Evolutionary conservation across 2,113 vertebrate genomes (phyloP).

Genomic region (Eulemur rufifrons): DNA sequence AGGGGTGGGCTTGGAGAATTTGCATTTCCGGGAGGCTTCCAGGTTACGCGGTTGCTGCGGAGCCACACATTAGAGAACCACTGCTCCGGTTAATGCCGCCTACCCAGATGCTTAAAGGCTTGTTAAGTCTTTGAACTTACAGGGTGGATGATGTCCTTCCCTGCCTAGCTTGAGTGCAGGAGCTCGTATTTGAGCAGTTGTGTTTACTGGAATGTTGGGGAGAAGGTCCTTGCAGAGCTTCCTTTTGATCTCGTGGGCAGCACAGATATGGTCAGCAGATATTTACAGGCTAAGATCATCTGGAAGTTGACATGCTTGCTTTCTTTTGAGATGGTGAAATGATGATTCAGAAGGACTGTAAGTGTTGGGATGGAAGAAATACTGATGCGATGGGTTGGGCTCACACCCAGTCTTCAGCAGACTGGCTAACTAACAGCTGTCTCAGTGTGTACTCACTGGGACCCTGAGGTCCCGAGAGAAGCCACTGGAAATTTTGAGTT

Average conservation of each 20-base stretch:
- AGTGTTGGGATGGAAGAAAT: not conserved
- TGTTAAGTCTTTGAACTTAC: not conserved
- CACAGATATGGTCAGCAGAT: not conserved
- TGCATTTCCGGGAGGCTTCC: not conserved
- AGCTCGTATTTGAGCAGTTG: fast-evolving
- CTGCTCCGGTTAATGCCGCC: too few relatives aligned
- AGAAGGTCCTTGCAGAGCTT: not conserved
- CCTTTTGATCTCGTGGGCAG: not conserved
- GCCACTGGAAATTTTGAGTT: not conserved
- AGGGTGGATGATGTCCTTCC: not conserved
- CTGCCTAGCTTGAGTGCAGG: not conserved
- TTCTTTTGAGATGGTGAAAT: not conserved
- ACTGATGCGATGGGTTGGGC: not conserved
- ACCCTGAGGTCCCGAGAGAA: not conserved
- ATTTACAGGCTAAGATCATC: not conserved
- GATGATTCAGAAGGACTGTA: not conserved
- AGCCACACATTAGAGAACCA: not conserved
- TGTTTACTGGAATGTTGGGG: not conserved
- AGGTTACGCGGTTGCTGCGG: not conserved
- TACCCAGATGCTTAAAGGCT: not conserved
- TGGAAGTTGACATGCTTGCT: not conserved
- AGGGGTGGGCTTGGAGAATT: not conserved
- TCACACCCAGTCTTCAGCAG: not conserved
- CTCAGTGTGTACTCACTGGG: not conserved
- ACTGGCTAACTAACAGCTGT: not conserved